These are phyloP conservation scores for Drosophila triauraria DNA, from an alignment of 1,140 invertebrate genomes.

Conservation along the genomic window DNA sequence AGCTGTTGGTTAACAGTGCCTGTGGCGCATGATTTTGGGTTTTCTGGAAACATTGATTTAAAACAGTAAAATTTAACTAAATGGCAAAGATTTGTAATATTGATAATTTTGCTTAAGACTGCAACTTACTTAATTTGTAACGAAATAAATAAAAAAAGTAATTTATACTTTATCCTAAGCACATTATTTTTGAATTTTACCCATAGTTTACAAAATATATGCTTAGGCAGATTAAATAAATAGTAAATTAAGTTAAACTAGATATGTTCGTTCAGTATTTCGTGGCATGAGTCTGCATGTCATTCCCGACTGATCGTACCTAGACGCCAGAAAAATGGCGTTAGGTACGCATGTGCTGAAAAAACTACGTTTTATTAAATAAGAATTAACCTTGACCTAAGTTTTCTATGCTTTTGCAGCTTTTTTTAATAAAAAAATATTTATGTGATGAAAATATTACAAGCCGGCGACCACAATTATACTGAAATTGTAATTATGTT, in stretches of 20 bases:
- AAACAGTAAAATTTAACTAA: too few relatives aligned
- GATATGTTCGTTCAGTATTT: not conserved
- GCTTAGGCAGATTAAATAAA: too few relatives aligned
- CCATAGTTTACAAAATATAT: too few relatives aligned
- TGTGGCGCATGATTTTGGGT: not conserved
- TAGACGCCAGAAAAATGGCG: not conserved
- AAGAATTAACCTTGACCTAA: not conserved
- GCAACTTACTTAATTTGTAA: too few relatives aligned
- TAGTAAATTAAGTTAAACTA: too few relatives aligned
- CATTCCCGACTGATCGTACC: not conserved
- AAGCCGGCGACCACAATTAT: not conserved
- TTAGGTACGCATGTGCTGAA: not conserved
- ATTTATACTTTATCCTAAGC: too few relatives aligned
- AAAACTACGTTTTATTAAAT: not conserved
- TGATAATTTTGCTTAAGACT: too few relatives aligned
- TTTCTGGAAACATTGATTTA: too few relatives aligned
- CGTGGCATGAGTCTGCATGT: not conserved
- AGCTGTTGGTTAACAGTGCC: conserved; percentile 8
- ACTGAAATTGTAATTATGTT: too few relatives aligned
- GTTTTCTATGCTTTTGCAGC: not conserved
- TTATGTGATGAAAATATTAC: not conserved
- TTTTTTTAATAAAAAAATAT: not conserved
- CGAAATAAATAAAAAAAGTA: too few relatives aligned
- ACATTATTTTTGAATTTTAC: too few relatives aligned
- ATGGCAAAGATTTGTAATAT: too few relatives aligned